Evolutionary conservation across 2,113 vertebrate genomes (phyloP).

Genomic region (Pseudopodoces humilis): DNA sequence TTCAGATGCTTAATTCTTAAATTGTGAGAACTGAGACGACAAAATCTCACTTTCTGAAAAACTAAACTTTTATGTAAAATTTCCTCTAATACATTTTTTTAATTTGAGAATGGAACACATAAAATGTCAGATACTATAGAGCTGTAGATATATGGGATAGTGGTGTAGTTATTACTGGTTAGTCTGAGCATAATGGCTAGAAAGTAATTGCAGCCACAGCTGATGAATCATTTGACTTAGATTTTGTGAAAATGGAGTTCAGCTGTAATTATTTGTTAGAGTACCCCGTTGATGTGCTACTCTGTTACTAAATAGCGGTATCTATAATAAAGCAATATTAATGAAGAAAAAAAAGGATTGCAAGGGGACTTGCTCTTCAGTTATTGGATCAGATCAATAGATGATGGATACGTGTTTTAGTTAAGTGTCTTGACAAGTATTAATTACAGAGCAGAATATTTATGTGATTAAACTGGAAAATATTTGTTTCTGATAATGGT

Average conservation of each 20-base stretch:
- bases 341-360: neutral
- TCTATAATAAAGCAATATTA: slow-evolving; percentile 28
- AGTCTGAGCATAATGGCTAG: slow-evolving; percentile 21
- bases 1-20: slow-evolving; percentile 5
- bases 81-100: neutral
- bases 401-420: slow-evolving; percentile 23
- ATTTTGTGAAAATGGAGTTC: slow-evolving; percentile 60
- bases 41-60: slow-evolving; percentile 6
- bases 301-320: neutral
- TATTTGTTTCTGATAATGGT: neutral
- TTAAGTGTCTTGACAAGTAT: slow-evolving; percentile 30
- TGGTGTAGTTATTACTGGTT: slow-evolving; percentile 29
- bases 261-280: slow-evolving; percentile 43
- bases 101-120: neutral
- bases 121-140: neutral
- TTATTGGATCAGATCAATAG: slow-evolving; percentile 39
- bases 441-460: neutral
- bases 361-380: neutral
- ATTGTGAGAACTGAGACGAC: neutral
- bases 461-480: neutral
- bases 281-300: neutral
- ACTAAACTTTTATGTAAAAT: neutral
- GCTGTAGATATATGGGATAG: slow-evolving; percentile 5
- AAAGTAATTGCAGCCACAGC: slow-evolving; percentile 53
- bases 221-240: slow-evolving; percentile 64